Evolutionary conservation across 2,113 vertebrate genomes (phyloP).

Genomic region (Felis catus): F.catus_Fca126_mat1.0 CM031412.1:103359001-103359500

Average conservation of each 20-base stretch:
- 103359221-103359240: background rate
- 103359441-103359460: background rate
- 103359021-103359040: background rate
- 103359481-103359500: background rate
- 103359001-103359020: background rate
- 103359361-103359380: background rate
- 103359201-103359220: background rate
- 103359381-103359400: background rate
- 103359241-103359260: background rate
- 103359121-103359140: background rate
- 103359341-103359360: background rate
- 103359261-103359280: background rate
- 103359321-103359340: background rate
- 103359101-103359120: background rate
- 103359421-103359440: background rate
- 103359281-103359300: background rate
- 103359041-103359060: background rate
- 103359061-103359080: background rate
- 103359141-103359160: background rate
- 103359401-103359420: background rate
- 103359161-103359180: background rate
- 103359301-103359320: background rate
- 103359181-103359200: background rate
- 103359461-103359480: background rate
- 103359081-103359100: background rate